Percentiles rank a stretch among this genome's conserved stretches.
phyloP scores from a whole-genome alignment of 2,113 vertebrate species.

The human (Homo sapiens) region GRCh38 chr2:230911501-230912000 shows the following conservation, averaged over 20 bases:
- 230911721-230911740: not conserved
- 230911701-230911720: not conserved
- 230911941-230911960: not conserved
- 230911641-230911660: not conserved
- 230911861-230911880: no score
- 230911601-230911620: not conserved
- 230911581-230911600: not conserved
- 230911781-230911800: not conserved
- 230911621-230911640: not conserved
- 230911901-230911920: fast-evolving
- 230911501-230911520: not conserved
- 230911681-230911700: not conserved
- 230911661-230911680: not conserved
- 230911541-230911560: not conserved
- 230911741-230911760: not conserved
- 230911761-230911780: not conserved
- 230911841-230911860: not conserved
- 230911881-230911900: not conserved
- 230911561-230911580: not conserved
- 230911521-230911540: not conserved
- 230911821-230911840: not conserved
- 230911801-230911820: not conserved
- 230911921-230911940: not conserved
- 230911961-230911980: not conserved
- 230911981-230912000: not conserved